Conservation (phyloP, 2,888 invertebrate species). For the Drosophila gaucha region DNA sequence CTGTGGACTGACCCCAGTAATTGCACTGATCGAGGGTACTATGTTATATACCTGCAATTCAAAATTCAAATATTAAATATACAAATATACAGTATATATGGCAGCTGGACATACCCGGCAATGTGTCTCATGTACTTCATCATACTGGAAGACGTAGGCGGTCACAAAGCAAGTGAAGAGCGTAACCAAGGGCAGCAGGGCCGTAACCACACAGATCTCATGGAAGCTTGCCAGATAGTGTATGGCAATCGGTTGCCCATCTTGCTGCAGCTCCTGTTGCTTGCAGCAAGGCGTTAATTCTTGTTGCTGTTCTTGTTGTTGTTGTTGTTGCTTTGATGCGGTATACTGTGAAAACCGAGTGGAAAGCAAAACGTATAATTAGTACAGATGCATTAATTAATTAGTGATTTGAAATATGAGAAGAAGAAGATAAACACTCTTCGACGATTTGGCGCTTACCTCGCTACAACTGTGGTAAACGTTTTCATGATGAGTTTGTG, state of each 20-base stretch:
- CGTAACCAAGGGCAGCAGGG: constrained; percentile 93
- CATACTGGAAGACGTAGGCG: constrained; percentile 95
- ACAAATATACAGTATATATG: not conserved
- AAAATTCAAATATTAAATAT: not conserved
- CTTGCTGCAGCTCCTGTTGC: constrained; percentile 14
- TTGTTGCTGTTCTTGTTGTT: constrained; percentile 11
- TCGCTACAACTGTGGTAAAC: constrained; percentile 36
- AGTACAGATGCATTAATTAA: not conserved
- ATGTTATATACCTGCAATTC: constrained; percentile 93
- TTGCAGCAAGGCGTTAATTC: constrained; percentile 35
- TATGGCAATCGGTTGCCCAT: constrained; percentile 86
- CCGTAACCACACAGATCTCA: constrained; percentile 92
- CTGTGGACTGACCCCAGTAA: constrained; percentile 96
- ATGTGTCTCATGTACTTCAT: constrained; percentile 97
- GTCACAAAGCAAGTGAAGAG: constrained; percentile 94
- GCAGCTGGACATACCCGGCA: constrained; percentile 90
- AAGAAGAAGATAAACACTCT: not conserved
- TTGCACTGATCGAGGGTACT: constrained; percentile 97
- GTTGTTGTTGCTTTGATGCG: constrained; percentile 23
- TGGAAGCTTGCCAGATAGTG: constrained; percentile 91
- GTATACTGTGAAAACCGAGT: constrained; percentile 36
- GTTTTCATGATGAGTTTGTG: constrained; percentile 37
- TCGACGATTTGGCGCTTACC: constrained; percentile 50
- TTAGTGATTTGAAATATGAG: no score
- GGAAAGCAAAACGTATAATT: not conserved